Evolutionary conservation across 2,797 vertebrate genomes (phyloP).

Genomic region (Fistularia tabacaria): DNA sequence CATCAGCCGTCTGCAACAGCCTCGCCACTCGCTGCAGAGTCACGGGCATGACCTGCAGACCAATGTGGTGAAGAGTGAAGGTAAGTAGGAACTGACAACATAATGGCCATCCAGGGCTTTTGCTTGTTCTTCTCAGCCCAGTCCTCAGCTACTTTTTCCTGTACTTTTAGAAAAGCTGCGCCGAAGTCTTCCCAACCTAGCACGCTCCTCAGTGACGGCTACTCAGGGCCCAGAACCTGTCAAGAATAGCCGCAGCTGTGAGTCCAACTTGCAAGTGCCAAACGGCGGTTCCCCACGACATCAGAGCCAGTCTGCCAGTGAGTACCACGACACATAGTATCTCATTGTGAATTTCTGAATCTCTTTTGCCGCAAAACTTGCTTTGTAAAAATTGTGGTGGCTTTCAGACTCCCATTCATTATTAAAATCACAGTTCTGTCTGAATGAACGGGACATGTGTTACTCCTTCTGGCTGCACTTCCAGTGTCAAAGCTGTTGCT

Average conservation of each 20-base stretch:
- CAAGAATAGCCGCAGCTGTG: conserved; percentile 94
- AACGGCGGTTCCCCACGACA: conserved; percentile 93
- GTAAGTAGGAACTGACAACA: conserved; percentile 56
- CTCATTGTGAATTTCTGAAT: too few relatives aligned
- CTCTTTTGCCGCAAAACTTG: background rate
- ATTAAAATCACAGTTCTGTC: conserved; percentile 15
- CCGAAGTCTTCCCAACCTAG: conserved; percentile 97
- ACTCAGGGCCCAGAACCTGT: conserved; percentile 83
- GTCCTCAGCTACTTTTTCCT: background rate
- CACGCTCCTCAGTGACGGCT: conserved; percentile 69
- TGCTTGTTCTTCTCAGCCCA: background rate
- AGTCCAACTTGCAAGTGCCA: conserved; percentile 97
- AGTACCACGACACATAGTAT: conserved; percentile 63
- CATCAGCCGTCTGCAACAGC: conserved; percentile 94
- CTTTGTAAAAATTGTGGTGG: background rate
- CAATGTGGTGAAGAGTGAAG: conserved; percentile 93
- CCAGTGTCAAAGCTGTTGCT: conserved; percentile 25
- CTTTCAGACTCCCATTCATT: too few relatives aligned
- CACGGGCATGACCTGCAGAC: conserved; percentile 87
- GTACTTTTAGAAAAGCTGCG: conserved; percentile 87
- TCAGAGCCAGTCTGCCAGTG: conserved; percentile 93
- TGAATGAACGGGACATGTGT: background rate
- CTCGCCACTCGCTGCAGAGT: conserved; percentile 93
- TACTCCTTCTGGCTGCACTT: conserved; percentile 33
- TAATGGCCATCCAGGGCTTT: too few relatives aligned